Conservation (phyloP, 2,113 vertebrate genomes). For the Siniperca chuatsi region DNA sequence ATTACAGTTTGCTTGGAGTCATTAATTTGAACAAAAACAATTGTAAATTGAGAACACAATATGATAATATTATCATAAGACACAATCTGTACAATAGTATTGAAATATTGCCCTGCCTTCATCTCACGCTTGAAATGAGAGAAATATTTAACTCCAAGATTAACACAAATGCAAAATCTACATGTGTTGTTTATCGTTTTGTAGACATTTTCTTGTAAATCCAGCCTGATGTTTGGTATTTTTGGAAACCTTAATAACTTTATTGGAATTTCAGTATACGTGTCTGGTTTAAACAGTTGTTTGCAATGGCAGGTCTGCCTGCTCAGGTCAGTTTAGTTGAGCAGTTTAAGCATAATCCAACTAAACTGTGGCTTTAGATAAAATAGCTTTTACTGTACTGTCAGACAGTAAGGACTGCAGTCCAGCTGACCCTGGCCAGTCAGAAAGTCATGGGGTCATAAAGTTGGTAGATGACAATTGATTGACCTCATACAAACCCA, state of each 20-base stretch:
- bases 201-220: background rate
- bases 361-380: background rate
- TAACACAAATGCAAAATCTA: background rate
- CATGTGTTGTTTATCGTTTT: background rate
- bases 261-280: background rate
- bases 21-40: too few species aligned
- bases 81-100: too few species aligned
- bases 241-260: background rate
- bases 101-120: too few species aligned
- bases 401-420: background rate
- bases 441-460: background rate
- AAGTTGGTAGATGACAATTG: background rate
- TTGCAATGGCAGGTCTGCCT: background rate
- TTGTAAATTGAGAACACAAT: too few species aligned
- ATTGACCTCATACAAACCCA: slow-evolving; percentile 13
- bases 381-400: background rate
- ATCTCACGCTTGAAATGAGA: too few species aligned
- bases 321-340: background rate
- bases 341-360: background rate
- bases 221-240: background rate
- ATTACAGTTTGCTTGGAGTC: too few species aligned
- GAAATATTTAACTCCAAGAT: too few species aligned
- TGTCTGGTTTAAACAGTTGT: background rate
- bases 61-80: too few species aligned
- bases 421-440: background rate